Evolutionary conservation across 2,113 vertebrate genomes (phyloP).

Genomic region (Larimichthys crocea): DNA sequence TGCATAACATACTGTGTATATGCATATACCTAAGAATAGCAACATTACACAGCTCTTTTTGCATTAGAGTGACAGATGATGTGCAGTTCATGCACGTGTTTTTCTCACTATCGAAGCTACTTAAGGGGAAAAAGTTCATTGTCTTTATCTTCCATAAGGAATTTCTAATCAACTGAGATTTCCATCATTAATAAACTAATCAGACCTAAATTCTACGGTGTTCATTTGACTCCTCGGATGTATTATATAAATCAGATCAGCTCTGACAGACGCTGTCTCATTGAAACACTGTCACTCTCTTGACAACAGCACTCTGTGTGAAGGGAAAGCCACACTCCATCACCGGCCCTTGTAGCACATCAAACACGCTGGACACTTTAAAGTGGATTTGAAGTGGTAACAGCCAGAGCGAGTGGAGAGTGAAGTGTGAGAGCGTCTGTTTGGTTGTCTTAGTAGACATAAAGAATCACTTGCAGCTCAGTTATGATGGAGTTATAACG

Average conservation of each 20-base stretch:
- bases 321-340: constrained; percentile 16
- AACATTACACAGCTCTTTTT: not conserved
- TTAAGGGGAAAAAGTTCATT: not conserved
- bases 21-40: not conserved
- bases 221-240: constrained; percentile 29
- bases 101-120: not conserved
- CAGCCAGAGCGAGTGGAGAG: not conserved
- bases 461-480: not conserved
- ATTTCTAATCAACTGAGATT: not conserved
- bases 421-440: constrained; percentile 7
- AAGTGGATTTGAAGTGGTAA: constrained; percentile 36
- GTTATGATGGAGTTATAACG: not conserved
- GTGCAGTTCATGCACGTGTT: not conserved
- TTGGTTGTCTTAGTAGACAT: not conserved
- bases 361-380: not conserved
- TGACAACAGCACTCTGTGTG: not conserved
- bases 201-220: not conserved
- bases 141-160: not conserved
- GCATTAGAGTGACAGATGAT: not conserved
- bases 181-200: constrained; percentile 8
- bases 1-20: not conserved
- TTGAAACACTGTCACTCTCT: constrained; percentile 19
- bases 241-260: constrained; percentile 40
- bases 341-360: constrained; percentile 11
- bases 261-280: constrained; percentile 13